Conservation (phyloP, 1,140 invertebrate species). For the Vollenhovia emeryi region DNA sequence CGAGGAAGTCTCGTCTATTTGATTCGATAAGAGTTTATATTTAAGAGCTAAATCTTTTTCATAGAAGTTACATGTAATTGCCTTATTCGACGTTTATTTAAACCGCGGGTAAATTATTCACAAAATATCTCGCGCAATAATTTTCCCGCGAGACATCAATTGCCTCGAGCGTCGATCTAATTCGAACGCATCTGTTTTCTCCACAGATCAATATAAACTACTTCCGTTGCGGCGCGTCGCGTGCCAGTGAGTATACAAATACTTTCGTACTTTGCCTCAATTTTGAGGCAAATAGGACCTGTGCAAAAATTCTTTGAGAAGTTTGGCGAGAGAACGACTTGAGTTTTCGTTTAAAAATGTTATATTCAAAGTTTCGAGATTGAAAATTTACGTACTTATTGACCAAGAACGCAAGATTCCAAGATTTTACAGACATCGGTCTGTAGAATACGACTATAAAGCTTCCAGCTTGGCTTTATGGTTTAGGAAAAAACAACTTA, state of each 20-base stretch:
- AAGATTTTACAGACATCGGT: no score
- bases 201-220: neutral
- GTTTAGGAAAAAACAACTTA: no score
- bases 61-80: neutral
- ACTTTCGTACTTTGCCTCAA: neutral
- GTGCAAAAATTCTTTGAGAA: neutral
- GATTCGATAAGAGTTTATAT: neutral
- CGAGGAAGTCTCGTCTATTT: neutral
- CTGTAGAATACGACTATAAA: no score
- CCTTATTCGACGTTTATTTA: neutral
- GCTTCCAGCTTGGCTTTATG: no score
- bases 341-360: no score
- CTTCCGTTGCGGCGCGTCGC: neutral
- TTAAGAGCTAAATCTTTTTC: neutral
- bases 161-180: neutral
- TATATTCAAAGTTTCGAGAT: no score
- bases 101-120: neutral
- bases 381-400: no score
- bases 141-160: neutral
- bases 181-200: neutral
- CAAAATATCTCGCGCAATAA: neutral
- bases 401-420: no score
- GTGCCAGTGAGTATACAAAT: neutral
- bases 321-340: no score
- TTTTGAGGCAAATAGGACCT: neutral